Evolutionary conservation across 2,888 invertebrate genomes (phyloP).

Genomic region (Dione vanillae): DNA sequence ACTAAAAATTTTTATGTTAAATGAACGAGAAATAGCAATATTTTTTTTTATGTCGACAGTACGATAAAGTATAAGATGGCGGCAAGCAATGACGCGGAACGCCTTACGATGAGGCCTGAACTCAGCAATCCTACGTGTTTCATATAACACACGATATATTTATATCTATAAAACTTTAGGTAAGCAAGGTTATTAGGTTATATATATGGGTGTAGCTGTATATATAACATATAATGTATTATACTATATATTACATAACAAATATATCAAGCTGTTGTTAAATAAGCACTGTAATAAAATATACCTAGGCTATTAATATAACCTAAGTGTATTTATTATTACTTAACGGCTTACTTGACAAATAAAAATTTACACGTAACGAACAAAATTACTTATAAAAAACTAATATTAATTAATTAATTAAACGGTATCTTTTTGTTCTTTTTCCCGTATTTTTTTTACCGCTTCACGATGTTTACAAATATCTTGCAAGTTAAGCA

Average conservation of each 20-base stretch:
- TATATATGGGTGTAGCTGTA: background rate
- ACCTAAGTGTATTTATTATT: background rate
- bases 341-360: background rate
- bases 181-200: conserved; percentile 24
- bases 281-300: background rate
- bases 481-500: too few relatives aligned
- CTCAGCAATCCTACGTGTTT: conserved; percentile 51
- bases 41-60: conserved; percentile 53
- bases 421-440: too few relatives aligned
- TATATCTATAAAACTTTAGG: conserved; percentile 40
- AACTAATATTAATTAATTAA: too few relatives aligned
- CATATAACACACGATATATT: conserved; percentile 42
- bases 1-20: background rate
- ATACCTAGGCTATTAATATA: background rate
- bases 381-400: background rate
- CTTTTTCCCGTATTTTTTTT: too few relatives aligned
- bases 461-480: too few relatives aligned
- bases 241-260: background rate
- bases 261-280: background rate
- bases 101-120: conserved; percentile 52
- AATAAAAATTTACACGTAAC: background rate
- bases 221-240: background rate
- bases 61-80: conserved; percentile 63
- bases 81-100: conserved; percentile 66
- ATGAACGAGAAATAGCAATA: background rate